Evolutionary conservation across 2,797 vertebrate genomes (phyloP).

Genomic region (Mormyrops attenuatus): DNA sequence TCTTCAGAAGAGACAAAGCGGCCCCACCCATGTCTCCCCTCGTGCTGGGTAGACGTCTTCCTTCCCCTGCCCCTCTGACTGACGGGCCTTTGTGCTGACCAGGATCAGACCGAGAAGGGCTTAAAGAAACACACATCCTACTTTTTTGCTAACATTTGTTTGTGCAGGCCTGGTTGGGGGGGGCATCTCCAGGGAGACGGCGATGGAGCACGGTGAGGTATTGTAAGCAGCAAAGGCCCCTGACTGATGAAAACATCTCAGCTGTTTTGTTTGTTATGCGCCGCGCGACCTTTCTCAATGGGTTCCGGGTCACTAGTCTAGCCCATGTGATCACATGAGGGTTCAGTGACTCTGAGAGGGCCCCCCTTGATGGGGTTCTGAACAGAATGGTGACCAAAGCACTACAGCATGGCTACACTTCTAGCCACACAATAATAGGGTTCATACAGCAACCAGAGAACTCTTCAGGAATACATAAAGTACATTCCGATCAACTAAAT

Average conservation of each 20-base stretch:
- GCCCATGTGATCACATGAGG: neutral
- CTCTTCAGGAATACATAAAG: neutral
- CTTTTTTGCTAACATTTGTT: slow-evolving; percentile 2
- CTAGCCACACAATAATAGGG: neutral
- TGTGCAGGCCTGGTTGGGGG: neutral
- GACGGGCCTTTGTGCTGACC: neutral
- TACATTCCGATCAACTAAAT: neutral
- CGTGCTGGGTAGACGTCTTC: neutral
- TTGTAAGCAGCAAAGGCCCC: neutral
- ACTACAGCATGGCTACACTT: neutral
- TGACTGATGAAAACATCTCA: neutral
- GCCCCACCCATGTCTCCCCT: neutral
- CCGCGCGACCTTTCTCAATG: neutral
- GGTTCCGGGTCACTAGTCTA: neutral
- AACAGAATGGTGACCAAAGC: neutral
- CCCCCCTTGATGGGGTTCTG: neutral
- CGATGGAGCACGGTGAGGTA: neutral
- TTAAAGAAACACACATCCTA: neutral
- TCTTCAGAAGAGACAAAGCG: neutral
- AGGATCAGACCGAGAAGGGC: neutral
- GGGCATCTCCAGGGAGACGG: neutral
- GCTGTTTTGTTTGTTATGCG: neutral
- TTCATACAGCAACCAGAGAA: neutral
- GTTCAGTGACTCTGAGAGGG: neutral
- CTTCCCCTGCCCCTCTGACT: neutral